Evolutionary conservation across 2,797 vertebrate species (phyloP), one percentile per base, ranked within the genome.

Genomic region (Tenualosa thibaudeaui): DNA sequence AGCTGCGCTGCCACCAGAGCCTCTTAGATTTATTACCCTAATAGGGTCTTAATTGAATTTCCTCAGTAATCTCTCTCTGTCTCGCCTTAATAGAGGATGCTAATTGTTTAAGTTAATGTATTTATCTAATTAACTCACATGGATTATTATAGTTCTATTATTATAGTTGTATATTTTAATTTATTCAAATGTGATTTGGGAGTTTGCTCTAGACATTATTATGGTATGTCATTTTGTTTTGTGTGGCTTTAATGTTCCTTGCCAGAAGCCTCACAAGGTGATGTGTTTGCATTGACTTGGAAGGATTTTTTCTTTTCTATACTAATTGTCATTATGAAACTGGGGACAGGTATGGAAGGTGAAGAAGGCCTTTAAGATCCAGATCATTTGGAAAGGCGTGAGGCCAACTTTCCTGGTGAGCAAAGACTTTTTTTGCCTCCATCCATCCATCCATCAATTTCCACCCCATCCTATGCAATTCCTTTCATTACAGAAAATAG

Each of bases 361-460:
- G 85, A 99, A 99, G 92, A 99, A 99, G 89, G 98, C 98, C 8
- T 94, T 99, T 86, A 99, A 99, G 92, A 98, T 99, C 91, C 96
- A 96, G 24, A 82, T 99, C 82, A 89, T 90, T 7, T 99, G 97
- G 97, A 96, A 95, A 88, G 95, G 96, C 88, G 89, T 96, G 71
- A 95, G 90, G 86, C 98, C 98, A 31, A 89, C 87, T 84, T 92
- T 96, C 88, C 86, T 93, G 92, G 96, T 96, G 71, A 78, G 71
- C 54, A 19, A 86, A 3, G 93, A 60, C 6, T n/a, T 40, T 4
- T 58, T 12, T 60, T 13, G 0, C 3, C 81, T 22, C 43, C 5
- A 5, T 46, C 26, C 65, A 15, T 37, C 65, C 13, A 37, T 5
- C 13, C 65, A 24, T 37, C 31, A 12, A 15, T 37, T 31, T 6